Evolutionary conservation across 2,113 vertebrate genomes (phyloP).

Genomic region (Neolamprologus fasciatus): DNA sequence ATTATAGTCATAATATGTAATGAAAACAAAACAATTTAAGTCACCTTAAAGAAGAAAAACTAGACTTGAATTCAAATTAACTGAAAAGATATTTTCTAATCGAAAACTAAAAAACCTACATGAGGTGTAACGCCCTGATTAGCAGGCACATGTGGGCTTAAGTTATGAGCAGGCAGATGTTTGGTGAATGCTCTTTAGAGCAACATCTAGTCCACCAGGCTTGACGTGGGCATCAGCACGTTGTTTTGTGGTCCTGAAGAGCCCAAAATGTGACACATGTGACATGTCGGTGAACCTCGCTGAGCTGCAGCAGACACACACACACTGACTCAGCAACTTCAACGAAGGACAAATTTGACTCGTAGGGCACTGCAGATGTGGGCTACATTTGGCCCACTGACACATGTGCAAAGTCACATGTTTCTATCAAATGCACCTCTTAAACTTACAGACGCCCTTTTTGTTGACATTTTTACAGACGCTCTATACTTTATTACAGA

Average conservation of each 20-base stretch:
- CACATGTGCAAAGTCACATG: background rate
- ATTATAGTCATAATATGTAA: no score
- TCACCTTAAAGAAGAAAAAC: background rate
- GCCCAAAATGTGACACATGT: background rate
- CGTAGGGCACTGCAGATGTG: background rate
- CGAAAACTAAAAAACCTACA: background rate
- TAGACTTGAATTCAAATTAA: background rate
- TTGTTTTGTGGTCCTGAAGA: background rate
- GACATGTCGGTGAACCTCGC: background rate
- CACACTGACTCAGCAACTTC: background rate
- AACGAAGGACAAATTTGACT: background rate
- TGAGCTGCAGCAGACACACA: background rate
- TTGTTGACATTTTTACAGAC: background rate
- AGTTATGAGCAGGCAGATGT: background rate
- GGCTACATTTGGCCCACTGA: background rate
- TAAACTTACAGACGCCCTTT: background rate
- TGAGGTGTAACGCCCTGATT: background rate
- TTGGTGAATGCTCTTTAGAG: background rate
- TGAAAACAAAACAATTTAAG: no score
- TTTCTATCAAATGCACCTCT: background rate
- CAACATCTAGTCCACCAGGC: background rate
- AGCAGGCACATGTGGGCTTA: background rate
- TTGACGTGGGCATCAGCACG: background rate
- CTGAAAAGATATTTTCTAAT: background rate
- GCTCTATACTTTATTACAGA: background rate